A percentile compares a stretch with the other conserved stretches of the same genome.
Conservation (phyloP, 35 echinoderm and acorn worm genomes). For the Stichopus chloronotus region DNA sequence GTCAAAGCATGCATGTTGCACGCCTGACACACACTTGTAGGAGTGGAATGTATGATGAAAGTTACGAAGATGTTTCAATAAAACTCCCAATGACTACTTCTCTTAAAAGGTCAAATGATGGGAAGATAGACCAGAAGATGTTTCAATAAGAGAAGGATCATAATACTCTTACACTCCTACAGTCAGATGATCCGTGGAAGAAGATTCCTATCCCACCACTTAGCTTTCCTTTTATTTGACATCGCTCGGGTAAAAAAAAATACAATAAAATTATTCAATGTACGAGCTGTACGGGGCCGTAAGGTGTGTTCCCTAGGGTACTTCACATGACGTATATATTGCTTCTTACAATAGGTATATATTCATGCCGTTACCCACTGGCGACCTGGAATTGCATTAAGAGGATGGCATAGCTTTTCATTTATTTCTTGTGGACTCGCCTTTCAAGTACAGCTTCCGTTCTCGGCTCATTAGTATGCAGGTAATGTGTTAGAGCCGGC, state of each 20-base stretch:
- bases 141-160: too few relatives aligned
- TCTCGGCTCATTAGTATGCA: slow-evolving; percentile 35
- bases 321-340: slow-evolving; percentile 21
- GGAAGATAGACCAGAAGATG: too few relatives aligned
- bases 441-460: slow-evolving; percentile 39
- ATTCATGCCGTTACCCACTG: slow-evolving; percentile 41
- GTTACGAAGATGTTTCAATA: too few relatives aligned
- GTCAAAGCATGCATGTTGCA: too few relatives aligned
- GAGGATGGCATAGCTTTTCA: not conserved
- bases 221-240: not conserved
- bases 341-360: slow-evolving; percentile 6
- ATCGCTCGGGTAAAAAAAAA: not conserved
- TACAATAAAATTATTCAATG: slow-evolving; percentile 31
- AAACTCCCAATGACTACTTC: too few relatives aligned
- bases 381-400: slow-evolving; percentile 36
- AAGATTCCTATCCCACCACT: slow-evolving; percentile 14
- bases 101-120: too few relatives aligned
- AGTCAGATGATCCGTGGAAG: slow-evolving; percentile 33
- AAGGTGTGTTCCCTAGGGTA: slow-evolving; percentile 18
- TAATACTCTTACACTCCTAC: too few relatives aligned
- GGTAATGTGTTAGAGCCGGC: slow-evolving; percentile 37
- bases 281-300: not conserved
- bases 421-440: slow-evolving; percentile 22
- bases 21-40: too few relatives aligned
- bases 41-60: too few relatives aligned